Conservation (phyloP, 2,888 invertebrate genomes). For the Cephus pulcher region DNA sequence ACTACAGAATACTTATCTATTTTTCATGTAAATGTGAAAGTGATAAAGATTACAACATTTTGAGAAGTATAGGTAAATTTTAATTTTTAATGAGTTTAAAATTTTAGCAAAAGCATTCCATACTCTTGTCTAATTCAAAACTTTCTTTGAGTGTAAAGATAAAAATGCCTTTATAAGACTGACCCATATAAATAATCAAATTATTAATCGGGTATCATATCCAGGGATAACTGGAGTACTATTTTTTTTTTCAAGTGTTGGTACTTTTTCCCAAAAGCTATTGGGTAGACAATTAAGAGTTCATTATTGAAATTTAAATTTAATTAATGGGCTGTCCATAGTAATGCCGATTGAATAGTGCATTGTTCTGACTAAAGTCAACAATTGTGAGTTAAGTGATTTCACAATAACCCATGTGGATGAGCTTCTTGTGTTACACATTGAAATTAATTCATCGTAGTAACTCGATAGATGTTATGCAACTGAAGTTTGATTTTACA, state of each 20-base stretch:
- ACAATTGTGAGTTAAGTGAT: neutral
- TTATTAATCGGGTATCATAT: too few species aligned
- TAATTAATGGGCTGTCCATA: neutral
- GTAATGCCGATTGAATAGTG: neutral
- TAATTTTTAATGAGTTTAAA: neutral
- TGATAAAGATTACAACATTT: neutral
- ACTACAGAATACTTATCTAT: neutral
- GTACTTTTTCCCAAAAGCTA: too few species aligned
- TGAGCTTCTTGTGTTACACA: neutral
- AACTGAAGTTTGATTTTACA: neutral
- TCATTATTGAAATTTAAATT: neutral
- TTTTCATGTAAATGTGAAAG: too few species aligned
- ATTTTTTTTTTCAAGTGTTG: too few species aligned
- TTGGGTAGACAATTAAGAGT: neutral
- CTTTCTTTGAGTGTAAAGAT: too few species aligned
- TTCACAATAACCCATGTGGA: neutral
- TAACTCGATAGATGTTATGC: neutral
- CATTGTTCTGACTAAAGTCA: neutral
- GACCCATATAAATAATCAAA: too few species aligned
- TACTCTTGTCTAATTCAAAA: too few species aligned
- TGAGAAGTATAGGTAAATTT: neutral
- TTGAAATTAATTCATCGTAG: neutral
- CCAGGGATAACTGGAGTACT: too few species aligned
- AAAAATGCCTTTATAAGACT: too few species aligned
- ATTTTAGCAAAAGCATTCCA: too few species aligned